A percentile compares a stretch with the other conserved stretches of the same genome.
These are phyloP conservation scores for Melanerpes aurifrons DNA, from an alignment of 2,113 vertebrate genomes.

Conservation along the genomic window DNA sequence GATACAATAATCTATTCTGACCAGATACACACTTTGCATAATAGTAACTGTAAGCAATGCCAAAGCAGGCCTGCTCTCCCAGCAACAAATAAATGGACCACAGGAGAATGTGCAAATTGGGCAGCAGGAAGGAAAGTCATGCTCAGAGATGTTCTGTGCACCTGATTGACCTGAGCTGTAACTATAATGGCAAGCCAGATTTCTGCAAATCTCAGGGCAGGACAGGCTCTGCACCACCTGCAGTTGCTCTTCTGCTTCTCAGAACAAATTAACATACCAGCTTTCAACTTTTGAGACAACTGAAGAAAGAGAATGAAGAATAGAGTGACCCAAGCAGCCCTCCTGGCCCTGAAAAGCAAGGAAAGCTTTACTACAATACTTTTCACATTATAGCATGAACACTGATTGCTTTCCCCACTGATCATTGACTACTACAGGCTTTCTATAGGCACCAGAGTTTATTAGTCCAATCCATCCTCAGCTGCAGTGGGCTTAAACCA, in stretches of 20 bases:
- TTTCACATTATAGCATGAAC: not conserved
- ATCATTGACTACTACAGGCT: not conserved
- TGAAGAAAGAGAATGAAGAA: not conserved
- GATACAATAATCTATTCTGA: not conserved
- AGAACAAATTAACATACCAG: not conserved
- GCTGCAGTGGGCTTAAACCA: conserved; percentile 16
- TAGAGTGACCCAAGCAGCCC: not conserved
- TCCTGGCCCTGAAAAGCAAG: not conserved
- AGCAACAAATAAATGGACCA: not conserved
- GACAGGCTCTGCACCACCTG: not conserved
- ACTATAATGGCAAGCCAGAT: not conserved
- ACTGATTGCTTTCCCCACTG: not conserved
- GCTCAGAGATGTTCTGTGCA: not conserved
- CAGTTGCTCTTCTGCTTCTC: not conserved
- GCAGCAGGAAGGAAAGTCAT: not conserved
- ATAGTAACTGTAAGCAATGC: not conserved
- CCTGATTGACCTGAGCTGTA: not conserved
- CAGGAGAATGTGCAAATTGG: not conserved
- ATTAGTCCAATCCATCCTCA: conserved; percentile 32
- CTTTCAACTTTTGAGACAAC: not conserved
- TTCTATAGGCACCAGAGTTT: not conserved
- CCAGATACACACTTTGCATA: not conserved
- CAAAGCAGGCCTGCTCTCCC: not conserved
- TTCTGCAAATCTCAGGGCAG: not conserved
- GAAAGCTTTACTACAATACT: not conserved